These are phyloP conservation scores for Martes martes DNA, from an alignment of 2,113 vertebrate genomes.

Conservation along the genomic window DNA sequence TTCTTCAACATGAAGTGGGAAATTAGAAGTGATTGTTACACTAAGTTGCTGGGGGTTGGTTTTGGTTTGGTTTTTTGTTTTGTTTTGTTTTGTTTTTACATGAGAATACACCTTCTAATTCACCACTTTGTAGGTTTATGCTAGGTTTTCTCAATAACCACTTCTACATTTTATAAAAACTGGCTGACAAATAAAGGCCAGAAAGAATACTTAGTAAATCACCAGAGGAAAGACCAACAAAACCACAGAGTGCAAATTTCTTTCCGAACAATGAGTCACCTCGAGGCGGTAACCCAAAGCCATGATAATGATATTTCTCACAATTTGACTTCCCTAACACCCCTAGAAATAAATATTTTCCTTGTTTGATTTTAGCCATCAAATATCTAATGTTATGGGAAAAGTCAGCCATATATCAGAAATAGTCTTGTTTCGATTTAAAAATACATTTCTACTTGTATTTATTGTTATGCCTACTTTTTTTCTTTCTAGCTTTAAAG, in stretches of 20 bases:
- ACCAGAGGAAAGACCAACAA: background rate
- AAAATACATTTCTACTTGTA: conserved; percentile 26
- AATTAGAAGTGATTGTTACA: conserved; percentile 23
- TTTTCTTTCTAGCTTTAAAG: conserved; percentile 19
- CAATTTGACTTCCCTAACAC: background rate
- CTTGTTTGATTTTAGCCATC: conserved; percentile 20
- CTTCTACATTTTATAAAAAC: conserved; percentile 38
- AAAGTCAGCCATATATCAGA: conserved; percentile 22
- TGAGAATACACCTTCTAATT: conserved; percentile 17
- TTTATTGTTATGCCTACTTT: background rate
- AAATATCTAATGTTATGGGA: background rate
- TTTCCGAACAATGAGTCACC: background rate
- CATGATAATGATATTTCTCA: background rate
- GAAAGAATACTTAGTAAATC: background rate
- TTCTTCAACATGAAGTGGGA: conserved; percentile 6
- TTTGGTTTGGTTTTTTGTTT: background rate
- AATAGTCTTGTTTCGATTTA: conserved; percentile 10
- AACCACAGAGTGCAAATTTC: background rate
- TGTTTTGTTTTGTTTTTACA: background rate
- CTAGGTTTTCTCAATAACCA: background rate
- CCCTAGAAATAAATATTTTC: background rate
- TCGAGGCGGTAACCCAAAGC: background rate
- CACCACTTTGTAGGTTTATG: background rate
- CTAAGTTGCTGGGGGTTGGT: background rate
- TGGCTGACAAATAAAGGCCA: background rate